Evolutionary conservation across 2,888 invertebrate species (phyloP), one percentile per base, ranked within the genome.

Genomic region (Drosophila leonis): DNA sequence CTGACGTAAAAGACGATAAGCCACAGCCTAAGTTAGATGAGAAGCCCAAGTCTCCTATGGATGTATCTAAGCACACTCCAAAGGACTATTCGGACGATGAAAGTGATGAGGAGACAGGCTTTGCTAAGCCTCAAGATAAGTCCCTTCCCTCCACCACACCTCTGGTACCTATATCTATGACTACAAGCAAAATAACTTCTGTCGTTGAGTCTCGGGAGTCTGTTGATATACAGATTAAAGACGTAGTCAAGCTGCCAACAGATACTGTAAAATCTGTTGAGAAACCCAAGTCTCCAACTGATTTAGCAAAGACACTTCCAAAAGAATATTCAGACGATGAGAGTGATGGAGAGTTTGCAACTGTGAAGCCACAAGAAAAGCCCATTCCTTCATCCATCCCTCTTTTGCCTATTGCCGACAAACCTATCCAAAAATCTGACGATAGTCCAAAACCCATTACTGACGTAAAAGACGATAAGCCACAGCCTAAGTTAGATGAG

Each of bases 281-380:
- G 13, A 62, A 60, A 48, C 57, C 63, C n/a, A 61, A 61, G 27
- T 66, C 65, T 4, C 65, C 61, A 10, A 48, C 37, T 41, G 52
- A 65, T 27, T 12, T 41, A 54, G 8, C 39, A 2, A 44, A 33
- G 51, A 27, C 12, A 33, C 15, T 54, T 39, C 5, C 37, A 15
- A 51, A 46, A 35, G 46, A 48, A 5, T 66, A 31, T 41, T 66
- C 71, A 18, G 67, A 72, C 24, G 71, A 55, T 35, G 69, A 65
- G 39, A 65, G 49, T 41, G 67, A 67, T 48, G 67, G 60, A 18
- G 65, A 65, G 37, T 27, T 65, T n/a, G 69, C 18, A 18, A 7
- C 35, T 29, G 35, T 39, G 10, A 62, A 49, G 54, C 62, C 61
- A 48, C 54, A 49, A 41, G 48, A 66, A 27, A 66, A 41, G 12